phyloP scores from a whole-genome alignment of 2,888 invertebrate species.

The Clunio marinus region DNA sequence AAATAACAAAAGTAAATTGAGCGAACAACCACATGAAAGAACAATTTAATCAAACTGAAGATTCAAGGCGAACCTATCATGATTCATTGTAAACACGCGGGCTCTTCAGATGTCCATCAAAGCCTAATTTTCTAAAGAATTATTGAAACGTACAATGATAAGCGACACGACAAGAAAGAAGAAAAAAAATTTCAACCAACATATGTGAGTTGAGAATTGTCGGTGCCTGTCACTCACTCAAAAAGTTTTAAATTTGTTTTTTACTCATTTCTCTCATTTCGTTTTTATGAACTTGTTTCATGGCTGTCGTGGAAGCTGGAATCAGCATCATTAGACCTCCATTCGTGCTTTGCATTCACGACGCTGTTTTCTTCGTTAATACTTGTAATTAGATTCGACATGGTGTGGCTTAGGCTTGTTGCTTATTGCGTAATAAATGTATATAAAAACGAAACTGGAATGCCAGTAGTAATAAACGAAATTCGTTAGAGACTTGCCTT shows the following conservation, averaged over 20 bases:
- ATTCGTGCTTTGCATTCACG: conserved; percentile 2
- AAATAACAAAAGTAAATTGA: too few species aligned
- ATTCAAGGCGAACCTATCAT: too few species aligned
- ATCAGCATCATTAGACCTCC: conserved; percentile 17
- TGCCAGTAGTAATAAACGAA: too few species aligned
- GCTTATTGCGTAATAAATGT: background rate
- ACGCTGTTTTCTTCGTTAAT: background rate
- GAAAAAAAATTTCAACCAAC: too few species aligned
- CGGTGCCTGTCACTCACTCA: conserved; percentile 33
- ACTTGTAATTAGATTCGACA: conserved; percentile 30
- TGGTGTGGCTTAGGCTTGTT: background rate
- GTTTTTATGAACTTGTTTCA: conserved; percentile 21
- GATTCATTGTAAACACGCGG: background rate
- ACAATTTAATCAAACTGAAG: conserved; percentile 12
- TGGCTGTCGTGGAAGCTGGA: conserved; percentile 36
- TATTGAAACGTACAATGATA: background rate
- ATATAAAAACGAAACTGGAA: too few species aligned
- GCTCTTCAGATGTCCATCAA: conserved; percentile 2
- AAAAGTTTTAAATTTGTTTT: conserved; percentile 4
- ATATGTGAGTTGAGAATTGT: conserved; percentile 15
- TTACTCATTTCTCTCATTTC: background rate
- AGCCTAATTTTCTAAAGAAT: conserved; percentile 11
- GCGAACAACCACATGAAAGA: too few species aligned
- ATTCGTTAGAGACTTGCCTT: conserved; percentile 12
- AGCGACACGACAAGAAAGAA: background rate